These are phyloP conservation scores for Drosophila nigricruria DNA, from an alignment of 2,888 invertebrate species.

Conservation along the genomic window DNA sequence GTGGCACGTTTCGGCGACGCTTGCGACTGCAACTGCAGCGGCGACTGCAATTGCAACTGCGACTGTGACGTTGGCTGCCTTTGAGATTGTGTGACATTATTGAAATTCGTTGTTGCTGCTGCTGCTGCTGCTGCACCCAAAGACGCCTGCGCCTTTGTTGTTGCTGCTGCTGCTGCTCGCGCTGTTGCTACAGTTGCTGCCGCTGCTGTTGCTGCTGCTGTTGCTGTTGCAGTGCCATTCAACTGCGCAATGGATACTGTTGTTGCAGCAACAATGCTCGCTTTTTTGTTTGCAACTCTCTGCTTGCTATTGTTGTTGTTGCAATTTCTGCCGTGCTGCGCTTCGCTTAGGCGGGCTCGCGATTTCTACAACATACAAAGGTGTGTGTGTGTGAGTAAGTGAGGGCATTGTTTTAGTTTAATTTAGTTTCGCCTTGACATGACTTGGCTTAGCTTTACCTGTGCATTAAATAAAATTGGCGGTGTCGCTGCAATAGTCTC, in stretches of 20 bases:
- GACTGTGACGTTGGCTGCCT: slow-evolving; percentile 60
- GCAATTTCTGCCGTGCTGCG: slow-evolving; percentile 55
- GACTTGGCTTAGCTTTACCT: slow-evolving; percentile 69
- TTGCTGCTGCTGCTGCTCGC: slow-evolving; percentile 53
- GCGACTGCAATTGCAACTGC: slow-evolving; percentile 63
- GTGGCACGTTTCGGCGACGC: slow-evolving; percentile 70
- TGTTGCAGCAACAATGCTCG: slow-evolving; percentile 57
- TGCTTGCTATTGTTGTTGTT: slow-evolving; percentile 50
- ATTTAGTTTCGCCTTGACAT: slow-evolving; percentile 37
- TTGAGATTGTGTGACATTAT: slow-evolving; percentile 81
- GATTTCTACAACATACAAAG: slow-evolving; percentile 72
- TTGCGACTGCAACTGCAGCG: slow-evolving; percentile 62
- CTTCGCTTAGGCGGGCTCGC: slow-evolving; percentile 78
- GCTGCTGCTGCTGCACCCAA: slow-evolving; percentile 52
- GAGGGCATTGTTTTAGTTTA: slow-evolving; percentile 35
- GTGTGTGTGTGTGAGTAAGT: slow-evolving; percentile 6
- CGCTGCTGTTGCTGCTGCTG: slow-evolving; percentile 32
- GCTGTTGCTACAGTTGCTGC: slow-evolving; percentile 62
- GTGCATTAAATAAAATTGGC: slow-evolving; percentile 85
- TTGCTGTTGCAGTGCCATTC: slow-evolving; percentile 55
- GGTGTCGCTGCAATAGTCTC: slow-evolving; percentile 84
- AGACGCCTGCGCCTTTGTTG: slow-evolving; percentile 78
- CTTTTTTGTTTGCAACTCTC: slow-evolving; percentile 47
- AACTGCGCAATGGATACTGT: slow-evolving; percentile 53
- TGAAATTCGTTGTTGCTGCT: slow-evolving; percentile 74